Conservation (phyloP, 2,797 vertebrate species). For the Lithobates pipiens region DNA sequence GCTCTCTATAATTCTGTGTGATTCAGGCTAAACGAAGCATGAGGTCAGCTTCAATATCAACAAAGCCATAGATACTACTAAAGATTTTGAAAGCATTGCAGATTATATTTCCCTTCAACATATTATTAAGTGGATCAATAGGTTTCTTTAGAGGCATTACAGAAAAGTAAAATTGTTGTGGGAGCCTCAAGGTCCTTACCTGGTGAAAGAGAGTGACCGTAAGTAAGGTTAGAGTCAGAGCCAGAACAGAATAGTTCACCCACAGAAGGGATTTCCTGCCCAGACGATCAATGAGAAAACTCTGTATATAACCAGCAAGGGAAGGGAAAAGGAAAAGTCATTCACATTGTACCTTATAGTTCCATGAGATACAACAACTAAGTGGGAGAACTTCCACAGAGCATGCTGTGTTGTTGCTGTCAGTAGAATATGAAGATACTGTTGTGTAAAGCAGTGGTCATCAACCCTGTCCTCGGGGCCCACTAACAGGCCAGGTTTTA, state of each 20-base stretch:
- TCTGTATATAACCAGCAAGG: constrained; percentile 67
- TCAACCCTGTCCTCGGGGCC: too few relatives aligned
- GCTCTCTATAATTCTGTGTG: neutral
- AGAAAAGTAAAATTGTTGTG: neutral
- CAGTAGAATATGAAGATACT: too few relatives aligned
- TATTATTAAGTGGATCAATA: too few relatives aligned
- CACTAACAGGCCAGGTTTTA: too few relatives aligned
- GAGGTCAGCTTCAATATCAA: neutral
- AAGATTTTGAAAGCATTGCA: too few relatives aligned
- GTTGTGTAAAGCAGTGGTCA: too few relatives aligned
- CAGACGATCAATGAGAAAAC: constrained; percentile 75
- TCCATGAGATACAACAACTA: neutral
- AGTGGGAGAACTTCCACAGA: neutral
- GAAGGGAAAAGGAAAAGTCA: neutral
- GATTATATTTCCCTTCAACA: too few relatives aligned
- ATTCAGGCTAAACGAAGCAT: too few relatives aligned
- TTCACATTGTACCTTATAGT: neutral
- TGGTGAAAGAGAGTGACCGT: constrained; percentile 77
- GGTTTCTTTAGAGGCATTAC: neutral
- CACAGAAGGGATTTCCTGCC: constrained; percentile 82
- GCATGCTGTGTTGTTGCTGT: too few relatives aligned
- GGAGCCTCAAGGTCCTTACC: constrained; percentile 68
- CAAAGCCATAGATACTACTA: neutral
- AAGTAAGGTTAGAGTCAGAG: constrained; percentile 73
- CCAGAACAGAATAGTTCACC: constrained; percentile 76